These are phyloP conservation scores for Hetaerina americana DNA, from an alignment of 1,140 invertebrate genomes.

Conservation along the genomic window DNA sequence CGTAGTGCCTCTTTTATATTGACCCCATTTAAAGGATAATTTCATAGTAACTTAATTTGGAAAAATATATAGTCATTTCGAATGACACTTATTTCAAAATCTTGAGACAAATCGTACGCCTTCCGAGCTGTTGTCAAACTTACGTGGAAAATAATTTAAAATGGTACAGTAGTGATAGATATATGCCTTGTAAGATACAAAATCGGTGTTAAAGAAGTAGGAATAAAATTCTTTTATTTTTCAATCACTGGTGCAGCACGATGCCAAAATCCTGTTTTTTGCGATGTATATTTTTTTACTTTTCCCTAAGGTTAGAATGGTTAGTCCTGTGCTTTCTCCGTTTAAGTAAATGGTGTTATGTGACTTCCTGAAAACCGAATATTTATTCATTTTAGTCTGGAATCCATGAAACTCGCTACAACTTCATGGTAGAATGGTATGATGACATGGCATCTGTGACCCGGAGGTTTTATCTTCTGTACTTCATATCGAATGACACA, in stretches of 20 bases:
- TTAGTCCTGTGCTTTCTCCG: background rate
- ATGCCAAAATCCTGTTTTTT: background rate
- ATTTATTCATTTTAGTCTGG: background rate
- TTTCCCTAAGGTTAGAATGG: background rate
- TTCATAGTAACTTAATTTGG: too few species aligned
- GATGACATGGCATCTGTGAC: conserved; percentile 56
- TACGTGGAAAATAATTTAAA: too few species aligned
- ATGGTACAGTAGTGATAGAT: background rate
- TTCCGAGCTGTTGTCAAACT: too few species aligned
- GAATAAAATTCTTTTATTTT: background rate
- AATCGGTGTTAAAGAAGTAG: background rate
- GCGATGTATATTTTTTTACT: background rate
- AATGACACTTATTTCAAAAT: too few species aligned
- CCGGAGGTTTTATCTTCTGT: conserved; percentile 59
- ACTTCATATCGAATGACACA: conserved; percentile 55
- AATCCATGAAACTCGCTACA: background rate
- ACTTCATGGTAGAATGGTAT: conserved; percentile 73
- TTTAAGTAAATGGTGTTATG: background rate
- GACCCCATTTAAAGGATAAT: too few species aligned
- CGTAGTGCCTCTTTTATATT: too few species aligned
- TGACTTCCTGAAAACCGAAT: background rate
- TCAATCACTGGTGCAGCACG: background rate
- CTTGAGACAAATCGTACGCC: too few species aligned
- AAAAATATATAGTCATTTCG: too few species aligned
- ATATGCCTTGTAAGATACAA: background rate